phyloP scores from a whole-genome alignment of 2,888 invertebrate genomes.

The Machimus rusticus region DNA sequence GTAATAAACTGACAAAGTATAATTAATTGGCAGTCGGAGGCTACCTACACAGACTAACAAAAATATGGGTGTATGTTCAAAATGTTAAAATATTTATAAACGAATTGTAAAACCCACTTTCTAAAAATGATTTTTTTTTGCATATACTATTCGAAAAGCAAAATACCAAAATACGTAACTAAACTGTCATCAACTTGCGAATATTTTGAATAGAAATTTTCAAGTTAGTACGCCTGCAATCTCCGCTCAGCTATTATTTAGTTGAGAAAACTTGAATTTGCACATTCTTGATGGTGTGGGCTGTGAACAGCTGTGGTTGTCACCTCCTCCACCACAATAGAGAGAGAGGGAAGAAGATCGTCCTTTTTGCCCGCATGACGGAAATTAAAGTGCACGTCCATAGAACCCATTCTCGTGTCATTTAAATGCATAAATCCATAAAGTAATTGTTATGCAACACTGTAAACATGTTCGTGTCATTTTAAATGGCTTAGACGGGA shows the following conservation, averaged over 20 bases:
- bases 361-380: slow-evolving; percentile 23
- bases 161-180: not conserved
- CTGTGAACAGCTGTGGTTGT: not conserved
- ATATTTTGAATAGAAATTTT: slow-evolving; percentile 7
- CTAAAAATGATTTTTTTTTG: too few relatives aligned
- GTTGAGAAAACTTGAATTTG: slow-evolving; percentile 6
- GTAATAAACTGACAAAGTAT: too few relatives aligned
- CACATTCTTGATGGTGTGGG: not conserved
- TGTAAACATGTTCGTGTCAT: slow-evolving; percentile 45
- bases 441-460: slow-evolving; percentile 44
- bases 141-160: not conserved
- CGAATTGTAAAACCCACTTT: too few relatives aligned
- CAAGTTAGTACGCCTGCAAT: not conserved
- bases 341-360: not conserved
- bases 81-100: too few relatives aligned
- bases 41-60: too few relatives aligned
- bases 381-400: slow-evolving; percentile 45
- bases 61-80: too few relatives aligned
- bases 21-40: too few relatives aligned
- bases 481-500: slow-evolving; percentile 37
- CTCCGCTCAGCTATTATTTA: not conserved
- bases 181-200: not conserved
- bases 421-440: slow-evolving; percentile 45
- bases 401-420: slow-evolving; percentile 39
- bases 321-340: not conserved